These are phyloP conservation scores for Acanthoscelides obtectus DNA, from an alignment of 2,888 invertebrate species.

Conservation along the genomic window DNA sequence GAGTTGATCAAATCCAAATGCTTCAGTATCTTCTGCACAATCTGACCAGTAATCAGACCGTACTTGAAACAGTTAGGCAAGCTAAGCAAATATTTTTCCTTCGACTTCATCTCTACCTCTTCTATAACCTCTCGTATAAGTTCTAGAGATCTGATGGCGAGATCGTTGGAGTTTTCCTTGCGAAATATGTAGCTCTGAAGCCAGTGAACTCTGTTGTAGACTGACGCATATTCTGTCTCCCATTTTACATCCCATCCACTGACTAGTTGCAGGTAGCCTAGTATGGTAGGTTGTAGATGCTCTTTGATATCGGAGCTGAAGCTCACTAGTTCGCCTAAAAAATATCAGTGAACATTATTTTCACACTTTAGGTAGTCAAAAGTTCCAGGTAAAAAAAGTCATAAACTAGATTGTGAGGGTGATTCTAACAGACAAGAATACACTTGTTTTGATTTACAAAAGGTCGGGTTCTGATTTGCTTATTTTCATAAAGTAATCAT, in stretches of 20 bases:
- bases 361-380: no score
- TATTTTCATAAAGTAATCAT: no score
- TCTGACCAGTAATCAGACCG: slow-evolving; percentile 47
- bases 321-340: slow-evolving; percentile 26
- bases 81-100: slow-evolving; percentile 41
- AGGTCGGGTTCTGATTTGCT: no score
- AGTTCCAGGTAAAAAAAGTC: no score
- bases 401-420: no score
- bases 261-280: slow-evolving; percentile 49
- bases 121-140: slow-evolving; percentile 29
- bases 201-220: slow-evolving; percentile 53
- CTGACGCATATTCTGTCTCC: slow-evolving; percentile 46
- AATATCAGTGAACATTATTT: no score
- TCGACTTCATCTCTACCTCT: slow-evolving; percentile 16
- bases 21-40: slow-evolving; percentile 48
- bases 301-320: slow-evolving; percentile 30
- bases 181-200: slow-evolving; percentile 53
- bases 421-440: no score
- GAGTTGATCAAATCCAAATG: slow-evolving; percentile 54
- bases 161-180: slow-evolving; percentile 50
- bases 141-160: slow-evolving; percentile 51
- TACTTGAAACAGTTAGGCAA: slow-evolving; percentile 55
- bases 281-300: slow-evolving; percentile 45
- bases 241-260: slow-evolving; percentile 47
- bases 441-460: no score